These are phyloP conservation scores for Megaptera novaeangliae DNA, from an alignment of 2,113 vertebrate genomes.

Conservation along the genomic window DNA sequence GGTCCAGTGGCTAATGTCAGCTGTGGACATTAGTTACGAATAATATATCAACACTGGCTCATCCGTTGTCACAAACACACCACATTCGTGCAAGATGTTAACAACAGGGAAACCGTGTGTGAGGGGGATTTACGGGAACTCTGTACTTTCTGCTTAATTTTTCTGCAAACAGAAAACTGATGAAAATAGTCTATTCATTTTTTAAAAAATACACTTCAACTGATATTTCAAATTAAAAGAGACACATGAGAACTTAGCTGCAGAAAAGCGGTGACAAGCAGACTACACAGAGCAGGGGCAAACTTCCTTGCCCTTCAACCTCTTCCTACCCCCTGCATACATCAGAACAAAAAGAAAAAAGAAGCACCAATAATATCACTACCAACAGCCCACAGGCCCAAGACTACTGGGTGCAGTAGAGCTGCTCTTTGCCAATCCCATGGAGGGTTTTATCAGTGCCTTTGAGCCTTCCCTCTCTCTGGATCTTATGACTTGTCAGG, in stretches of 20 bases:
- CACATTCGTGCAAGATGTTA: fast-evolving
- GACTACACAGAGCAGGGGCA: fast-evolving
- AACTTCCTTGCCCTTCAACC: fast-evolving
- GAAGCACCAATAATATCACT: fast-evolving
- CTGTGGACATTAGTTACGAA: fast-evolving
- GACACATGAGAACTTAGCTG: fast-evolving
- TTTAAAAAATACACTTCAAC: too few relatives aligned
- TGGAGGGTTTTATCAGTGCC: fast-evolving
- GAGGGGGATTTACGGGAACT: fast-evolving
- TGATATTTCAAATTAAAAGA: not conserved
- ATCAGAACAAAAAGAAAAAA: not conserved
- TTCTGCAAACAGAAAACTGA: too few relatives aligned
- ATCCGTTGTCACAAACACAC: fast-evolving
- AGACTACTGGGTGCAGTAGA: fast-evolving
- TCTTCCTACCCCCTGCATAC: fast-evolving
- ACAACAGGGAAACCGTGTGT: fast-evolving
- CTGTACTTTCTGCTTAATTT: not conserved
- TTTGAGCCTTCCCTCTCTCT: fast-evolving
- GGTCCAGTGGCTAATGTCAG: too few relatives aligned
- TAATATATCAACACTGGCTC: fast-evolving
- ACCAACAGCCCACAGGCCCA: fast-evolving
- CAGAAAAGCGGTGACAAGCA: fast-evolving
- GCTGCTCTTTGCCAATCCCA: fast-evolving
- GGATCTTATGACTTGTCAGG: fast-evolving
- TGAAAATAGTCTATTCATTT: not conserved